Percentiles rank a stretch among this genome's conserved stretches.
Conservation (phyloP, 2,113 vertebrate genomes). For the Pyxicephalus adspersus region DNA sequence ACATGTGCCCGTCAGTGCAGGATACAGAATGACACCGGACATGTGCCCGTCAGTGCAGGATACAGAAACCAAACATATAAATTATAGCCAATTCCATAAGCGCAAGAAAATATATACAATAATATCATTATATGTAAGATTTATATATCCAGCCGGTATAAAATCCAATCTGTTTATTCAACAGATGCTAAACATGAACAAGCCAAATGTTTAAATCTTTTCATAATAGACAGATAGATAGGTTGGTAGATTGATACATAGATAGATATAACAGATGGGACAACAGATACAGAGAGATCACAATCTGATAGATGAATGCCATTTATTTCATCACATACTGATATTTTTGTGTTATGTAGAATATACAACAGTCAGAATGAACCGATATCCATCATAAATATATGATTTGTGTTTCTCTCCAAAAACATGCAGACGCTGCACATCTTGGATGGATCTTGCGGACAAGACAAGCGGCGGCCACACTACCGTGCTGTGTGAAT, state of each 20-base stretch:
- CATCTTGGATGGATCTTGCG: not conserved
- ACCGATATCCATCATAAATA: too few relatives aligned
- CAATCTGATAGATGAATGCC: not conserved
- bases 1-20: not conserved
- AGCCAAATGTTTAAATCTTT: not conserved
- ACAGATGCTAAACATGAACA: not conserved
- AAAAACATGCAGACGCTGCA: not conserved
- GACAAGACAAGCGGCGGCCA: not conserved
- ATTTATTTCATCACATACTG: not conserved
- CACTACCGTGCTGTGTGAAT: not conserved
- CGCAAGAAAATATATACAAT: too few relatives aligned
- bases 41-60: not conserved
- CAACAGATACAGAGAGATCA: slow-evolving; percentile 1
- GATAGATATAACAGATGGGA: slow-evolving; percentile 3
- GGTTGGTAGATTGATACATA: slow-evolving; percentile 27
- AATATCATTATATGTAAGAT: too few relatives aligned
- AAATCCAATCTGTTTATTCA: too few relatives aligned
- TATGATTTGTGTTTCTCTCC: not conserved
- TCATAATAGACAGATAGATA: not conserved
- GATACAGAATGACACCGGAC: not conserved
- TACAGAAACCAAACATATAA: too few relatives aligned
- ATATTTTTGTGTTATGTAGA: too few relatives aligned
- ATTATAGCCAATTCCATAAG: too few relatives aligned
- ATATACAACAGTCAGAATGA: too few relatives aligned
- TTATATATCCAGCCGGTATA: too few relatives aligned